Evolutionary conservation across 2,888 invertebrate species (phyloP).

Genomic region (Zele albiditarsus): DNA sequence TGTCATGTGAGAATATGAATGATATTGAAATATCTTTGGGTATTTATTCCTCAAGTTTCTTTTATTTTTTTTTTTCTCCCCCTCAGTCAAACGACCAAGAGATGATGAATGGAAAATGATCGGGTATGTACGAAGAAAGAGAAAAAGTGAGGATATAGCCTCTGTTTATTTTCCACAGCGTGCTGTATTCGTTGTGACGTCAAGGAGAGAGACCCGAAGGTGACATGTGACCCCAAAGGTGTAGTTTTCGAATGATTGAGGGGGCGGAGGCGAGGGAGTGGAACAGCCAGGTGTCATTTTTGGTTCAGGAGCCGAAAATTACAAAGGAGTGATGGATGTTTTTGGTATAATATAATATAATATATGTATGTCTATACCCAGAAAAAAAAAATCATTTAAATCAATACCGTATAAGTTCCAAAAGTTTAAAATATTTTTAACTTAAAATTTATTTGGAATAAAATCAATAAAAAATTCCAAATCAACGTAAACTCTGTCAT

Average conservation of each 20-base stretch:
- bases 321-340: slow-evolving; percentile 69
- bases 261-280: slow-evolving; percentile 33
- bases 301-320: slow-evolving; percentile 67
- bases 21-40: slow-evolving; percentile 32
- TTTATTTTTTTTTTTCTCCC: not conserved
- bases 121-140: not conserved
- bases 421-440: too few species aligned
- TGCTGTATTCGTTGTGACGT: slow-evolving; percentile 43
- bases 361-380: not conserved
- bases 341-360: slow-evolving; percentile 40
- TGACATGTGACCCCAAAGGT: slow-evolving; percentile 27
- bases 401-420: too few species aligned
- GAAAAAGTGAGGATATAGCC: slow-evolving; percentile 5
- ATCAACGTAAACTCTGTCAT: too few species aligned
- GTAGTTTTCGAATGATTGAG: slow-evolving; percentile 16
- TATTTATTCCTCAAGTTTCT: slow-evolving; percentile 21
- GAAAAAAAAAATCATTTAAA: too few species aligned
- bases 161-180: slow-evolving; percentile 59
- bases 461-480: too few species aligned
- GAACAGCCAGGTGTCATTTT: slow-evolving; percentile 46
- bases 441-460: too few species aligned
- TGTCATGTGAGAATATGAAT: slow-evolving; percentile 50
- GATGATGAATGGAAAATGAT: slow-evolving; percentile 39
- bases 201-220: slow-evolving; percentile 37
- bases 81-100: not conserved